phyloP scores from a whole-genome alignment of 2,888 invertebrate genomes.

The Nezara viridula region DNA sequence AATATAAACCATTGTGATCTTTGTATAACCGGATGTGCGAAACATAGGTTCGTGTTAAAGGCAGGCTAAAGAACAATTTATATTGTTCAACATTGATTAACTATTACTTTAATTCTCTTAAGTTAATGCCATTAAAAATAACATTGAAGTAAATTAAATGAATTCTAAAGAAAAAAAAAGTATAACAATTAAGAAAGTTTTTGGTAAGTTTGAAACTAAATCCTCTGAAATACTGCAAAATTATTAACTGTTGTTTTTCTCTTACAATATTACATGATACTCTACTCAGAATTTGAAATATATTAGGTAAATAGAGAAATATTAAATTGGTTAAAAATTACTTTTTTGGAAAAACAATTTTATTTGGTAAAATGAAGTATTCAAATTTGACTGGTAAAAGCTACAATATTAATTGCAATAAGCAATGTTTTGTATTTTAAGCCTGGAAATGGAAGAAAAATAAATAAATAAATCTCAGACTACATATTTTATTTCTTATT shows the following conservation, averaged over 20 bases:
- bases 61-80: neutral
- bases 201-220: neutral
- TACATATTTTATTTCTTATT: slow-evolving; percentile 54
- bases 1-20: no score
- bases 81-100: neutral
- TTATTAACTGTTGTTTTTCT: no score
- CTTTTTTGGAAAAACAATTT: neutral
- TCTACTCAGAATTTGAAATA: no score
- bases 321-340: neutral
- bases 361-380: neutral
- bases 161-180: neutral
- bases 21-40: no score
- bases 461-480: slow-evolving; percentile 7
- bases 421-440: neutral
- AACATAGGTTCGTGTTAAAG: neutral
- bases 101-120: neutral
- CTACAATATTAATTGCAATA: no score
- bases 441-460: neutral
- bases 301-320: neutral
- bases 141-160: neutral
- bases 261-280: no score
- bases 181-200: neutral
- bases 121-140: neutral
- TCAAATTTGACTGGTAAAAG: neutral
- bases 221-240: neutral